Conservation (phyloP, 2,797 vertebrate species). For the Sebastes taczanowskii region DNA sequence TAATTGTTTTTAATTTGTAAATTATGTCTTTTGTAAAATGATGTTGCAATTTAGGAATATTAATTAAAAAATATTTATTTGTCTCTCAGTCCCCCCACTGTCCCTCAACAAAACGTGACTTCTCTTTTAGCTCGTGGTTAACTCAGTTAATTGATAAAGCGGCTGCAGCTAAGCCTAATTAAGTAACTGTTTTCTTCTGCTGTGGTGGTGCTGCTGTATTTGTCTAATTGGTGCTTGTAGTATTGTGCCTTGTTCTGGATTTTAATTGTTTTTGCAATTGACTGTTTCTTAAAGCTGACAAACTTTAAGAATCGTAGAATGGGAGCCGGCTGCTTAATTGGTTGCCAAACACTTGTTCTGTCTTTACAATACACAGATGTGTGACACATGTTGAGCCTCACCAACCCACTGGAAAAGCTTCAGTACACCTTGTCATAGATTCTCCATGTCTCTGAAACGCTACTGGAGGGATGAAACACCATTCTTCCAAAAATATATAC, state of each 20-base stretch:
- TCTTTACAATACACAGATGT: conserved; percentile 1
- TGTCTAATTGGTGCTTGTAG: neutral
- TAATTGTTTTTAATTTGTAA: conserved; percentile 17
- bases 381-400: neutral
- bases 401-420: neutral
- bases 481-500: neutral
- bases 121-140: neutral
- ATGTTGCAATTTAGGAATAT: neutral
- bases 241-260: neutral
- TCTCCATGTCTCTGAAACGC: neutral
- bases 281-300: conserved; percentile 2
- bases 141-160: neutral
- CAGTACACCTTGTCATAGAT: neutral
- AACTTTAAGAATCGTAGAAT: neutral
- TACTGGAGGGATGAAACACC: neutral
- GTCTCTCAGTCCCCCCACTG: neutral
- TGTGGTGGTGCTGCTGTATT: neutral
- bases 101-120: neutral
- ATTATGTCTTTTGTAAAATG: neutral
- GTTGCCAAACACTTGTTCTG: conserved; percentile 7
- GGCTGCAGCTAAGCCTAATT: conserved; percentile 7
- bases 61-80: conserved; percentile 2
- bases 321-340: neutral
- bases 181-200: neutral
- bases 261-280: neutral